Base-by-base conservation (phyloP, 2,797 vertebrate genomes). In the Malurus splendens region DNA sequence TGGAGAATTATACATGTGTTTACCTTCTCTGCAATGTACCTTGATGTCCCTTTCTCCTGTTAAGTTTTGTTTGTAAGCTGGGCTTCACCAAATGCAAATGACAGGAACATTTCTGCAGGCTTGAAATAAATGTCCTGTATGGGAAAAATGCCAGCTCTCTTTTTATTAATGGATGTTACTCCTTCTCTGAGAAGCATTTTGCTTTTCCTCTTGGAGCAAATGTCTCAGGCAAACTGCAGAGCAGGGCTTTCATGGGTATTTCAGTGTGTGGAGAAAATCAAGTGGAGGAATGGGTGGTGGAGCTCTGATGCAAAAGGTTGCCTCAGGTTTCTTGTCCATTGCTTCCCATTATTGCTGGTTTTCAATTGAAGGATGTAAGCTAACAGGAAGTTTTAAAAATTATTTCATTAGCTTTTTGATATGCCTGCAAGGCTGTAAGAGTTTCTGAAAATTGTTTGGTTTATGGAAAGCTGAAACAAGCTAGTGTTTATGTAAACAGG, bases 311-410 rank as follows among this genome's bases (percentile, higher is more conserved):
- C 1, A 6, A 76, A 72, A 88, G 20, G 20, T 36, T 73, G 28
- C 42, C 62, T 64, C 14, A 8, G 18, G 18, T 59, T 71, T 66
- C 77, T 87, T 79, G 54, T 52, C 61, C 52, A 3, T 48, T 79
- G 48, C 62, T 90, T 84, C 67, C 64, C 50, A 28, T 60, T 56
- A 57, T 77, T 85, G 39, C 75, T 64, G n/a, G 4, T 68, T 89
- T 94, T 91, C 88, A 90, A 11, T 90, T 64, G 38, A 65, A 88
- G 72, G 86, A 88, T 88, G 24, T 74, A 90, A 79, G 50, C 54
- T 41, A 74, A 77, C 18, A 38, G 88, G 78, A 95, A 87, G 55
- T 77, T 82, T 60, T 30, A 1, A 42, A 73, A 65, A 62, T 51
- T n/a, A 41, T 72, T 92, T 77, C 14, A 13, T 64, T 79, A 74